Conservation (phyloP, 2,797 vertebrate species). For the Gymnothorax reevesii region DNA sequence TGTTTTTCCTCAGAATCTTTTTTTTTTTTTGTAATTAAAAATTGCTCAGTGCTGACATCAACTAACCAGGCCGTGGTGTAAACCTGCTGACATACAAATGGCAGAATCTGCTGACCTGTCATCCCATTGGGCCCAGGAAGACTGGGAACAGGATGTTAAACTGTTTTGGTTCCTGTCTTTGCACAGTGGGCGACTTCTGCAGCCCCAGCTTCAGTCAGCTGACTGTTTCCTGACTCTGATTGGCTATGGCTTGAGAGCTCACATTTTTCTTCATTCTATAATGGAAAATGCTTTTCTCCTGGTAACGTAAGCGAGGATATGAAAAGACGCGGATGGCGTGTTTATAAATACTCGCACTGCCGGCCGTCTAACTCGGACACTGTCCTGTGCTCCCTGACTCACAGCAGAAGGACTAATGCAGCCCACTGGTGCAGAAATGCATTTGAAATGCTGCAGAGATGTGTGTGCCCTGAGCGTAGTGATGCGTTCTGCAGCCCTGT, state of each 20-base stretch:
- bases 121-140: not conserved
- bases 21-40: not conserved
- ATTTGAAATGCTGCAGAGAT: not conserved
- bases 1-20: not conserved
- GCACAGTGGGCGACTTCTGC: not conserved
- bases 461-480: not conserved
- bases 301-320: not conserved
- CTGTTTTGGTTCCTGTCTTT: not conserved
- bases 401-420: not conserved
- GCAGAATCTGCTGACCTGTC: not conserved
- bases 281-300: not conserved
- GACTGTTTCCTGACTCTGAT: not conserved
- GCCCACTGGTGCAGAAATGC: not conserved
- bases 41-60: not conserved
- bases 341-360: not conserved
- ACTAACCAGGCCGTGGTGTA: not conserved
- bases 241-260: not conserved
- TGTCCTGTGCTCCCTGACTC: not conserved
- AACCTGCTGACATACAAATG: not conserved
- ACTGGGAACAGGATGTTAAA: not conserved
- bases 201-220: not conserved
- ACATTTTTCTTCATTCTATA: not conserved
- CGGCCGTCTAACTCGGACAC: not conserved
- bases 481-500: not conserved
- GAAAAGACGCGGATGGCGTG: not conserved